Conservation (phyloP, 92 coral and sea anemone species). For the Phymanthus crucifer region DNA sequence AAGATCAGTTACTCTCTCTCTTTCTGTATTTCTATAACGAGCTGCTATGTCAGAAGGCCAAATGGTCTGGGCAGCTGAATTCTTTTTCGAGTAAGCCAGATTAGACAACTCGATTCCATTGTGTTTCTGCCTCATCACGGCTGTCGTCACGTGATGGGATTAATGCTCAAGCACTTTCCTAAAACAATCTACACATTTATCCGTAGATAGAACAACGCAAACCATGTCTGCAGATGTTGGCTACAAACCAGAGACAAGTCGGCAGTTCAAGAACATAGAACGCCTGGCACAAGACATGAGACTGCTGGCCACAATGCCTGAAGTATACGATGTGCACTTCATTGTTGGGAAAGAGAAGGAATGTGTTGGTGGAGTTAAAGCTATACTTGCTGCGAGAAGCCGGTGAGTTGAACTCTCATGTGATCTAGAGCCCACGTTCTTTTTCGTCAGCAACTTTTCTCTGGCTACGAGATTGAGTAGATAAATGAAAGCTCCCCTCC, state of each 20-base stretch:
- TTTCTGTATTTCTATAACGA: too few relatives aligned
- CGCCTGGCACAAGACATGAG: constrained; percentile 55
- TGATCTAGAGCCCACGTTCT: background rate
- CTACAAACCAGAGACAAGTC: constrained; percentile 7
- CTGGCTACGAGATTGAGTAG: too few relatives aligned
- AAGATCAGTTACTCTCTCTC: too few relatives aligned
- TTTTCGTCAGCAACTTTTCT: too few relatives aligned
- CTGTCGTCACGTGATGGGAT: too few relatives aligned
- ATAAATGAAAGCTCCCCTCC: too few relatives aligned
- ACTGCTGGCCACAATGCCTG: constrained; percentile 60
- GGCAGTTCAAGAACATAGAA: constrained; percentile 32
- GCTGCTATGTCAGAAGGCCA: too few relatives aligned
- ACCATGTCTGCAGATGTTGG: background rate
- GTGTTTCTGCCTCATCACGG: too few relatives aligned
- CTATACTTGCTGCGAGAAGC: constrained; percentile 60
- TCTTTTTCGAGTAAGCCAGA: too few relatives aligned
- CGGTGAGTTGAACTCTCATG: constrained; percentile 32
- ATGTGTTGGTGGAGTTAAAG: constrained; percentile 56
- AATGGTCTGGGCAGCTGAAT: too few relatives aligned
- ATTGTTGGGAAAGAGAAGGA: constrained; percentile 46
- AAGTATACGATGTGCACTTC: constrained; percentile 59
- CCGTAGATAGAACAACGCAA: background rate
- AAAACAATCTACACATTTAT: background rate
- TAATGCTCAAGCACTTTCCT: background rate
- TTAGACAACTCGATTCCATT: too few relatives aligned